These are phyloP conservation scores for Eupithecia exiguata DNA, from an alignment of 2,888 invertebrate genomes.

Conservation along the genomic window DNA sequence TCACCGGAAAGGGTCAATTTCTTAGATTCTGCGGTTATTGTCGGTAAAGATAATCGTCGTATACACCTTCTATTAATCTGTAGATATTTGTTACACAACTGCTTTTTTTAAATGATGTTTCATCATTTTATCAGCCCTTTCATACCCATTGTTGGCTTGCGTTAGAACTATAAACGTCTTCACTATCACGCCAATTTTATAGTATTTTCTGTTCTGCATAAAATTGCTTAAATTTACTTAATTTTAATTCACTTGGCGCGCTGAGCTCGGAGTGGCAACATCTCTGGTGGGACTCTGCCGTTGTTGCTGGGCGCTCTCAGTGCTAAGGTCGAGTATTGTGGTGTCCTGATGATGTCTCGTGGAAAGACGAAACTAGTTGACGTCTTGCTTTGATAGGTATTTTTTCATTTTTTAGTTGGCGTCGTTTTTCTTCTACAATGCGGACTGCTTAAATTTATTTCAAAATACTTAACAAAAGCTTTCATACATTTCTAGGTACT, in stretches of 20 bases:
- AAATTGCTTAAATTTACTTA: neutral
- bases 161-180: neutral
- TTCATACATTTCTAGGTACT: neutral
- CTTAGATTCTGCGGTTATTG: constrained; percentile 9
- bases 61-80: neutral
- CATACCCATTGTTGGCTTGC: neutral
- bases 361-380: too few species aligned
- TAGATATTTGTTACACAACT: constrained; percentile 3
- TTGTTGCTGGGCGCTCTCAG: too few species aligned
- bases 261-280: too few species aligned
- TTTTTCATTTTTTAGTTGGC: too few species aligned
- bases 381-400: too few species aligned
- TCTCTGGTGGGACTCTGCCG: too few species aligned
- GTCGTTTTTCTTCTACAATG: too few species aligned
- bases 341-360: too few species aligned
- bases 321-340: too few species aligned
- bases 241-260: too few species aligned
- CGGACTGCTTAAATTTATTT: constrained; percentile 2
- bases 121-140: neutral
- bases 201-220: neutral
- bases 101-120: neutral
- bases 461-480: neutral
- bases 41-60: neutral
- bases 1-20: constrained; percentile 19
- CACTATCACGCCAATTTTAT: neutral